Base-by-base conservation (phyloP, 2,797 vertebrate genomes). In the Gouania willdenowi region DNA sequence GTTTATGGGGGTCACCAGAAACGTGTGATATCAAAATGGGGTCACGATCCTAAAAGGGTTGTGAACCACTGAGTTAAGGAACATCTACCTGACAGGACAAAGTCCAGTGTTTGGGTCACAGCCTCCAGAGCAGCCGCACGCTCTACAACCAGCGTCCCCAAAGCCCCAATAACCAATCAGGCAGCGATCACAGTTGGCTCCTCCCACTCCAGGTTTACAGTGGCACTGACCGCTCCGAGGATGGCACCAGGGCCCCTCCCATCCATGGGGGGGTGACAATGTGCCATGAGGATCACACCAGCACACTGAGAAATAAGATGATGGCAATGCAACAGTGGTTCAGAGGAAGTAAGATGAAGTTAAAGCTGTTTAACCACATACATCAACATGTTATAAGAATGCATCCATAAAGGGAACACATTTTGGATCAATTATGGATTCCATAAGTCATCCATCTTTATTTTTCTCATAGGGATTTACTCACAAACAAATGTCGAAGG, bases 131-230 rank as follows among this genome's bases (percentile, higher is more conserved):
- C 93, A 95, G 44, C 71, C 33, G 17, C 92, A 95, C 14, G 87
- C 82, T 10, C 49, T 87, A 28, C 93, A 95, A 33, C 93, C 93
- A 0, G 78, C 74, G 0, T 77, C 79, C 41, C 91, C 90, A 23
- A 94, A 92, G 22, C 88, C 90, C 93, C 93, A 94, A 80, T 89
- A 87, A 21, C 92, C 91, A 39, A 85, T 52, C 19, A 92, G 81
- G 41, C 93, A 95, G 48, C 75, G 72, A 32, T 79, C 84, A 16
- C 93, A 95, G 57, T 39, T 76, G 21, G 75, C 85, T 2, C 92
- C 91, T 0, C 83, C 88, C 7, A 91, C 90, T 1, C 92, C 93
- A 0, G 88, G 54, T 47, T 88, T 93, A 73, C 93, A 95, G 75
- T 70, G 89, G 60, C 93, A 95, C 84, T 92, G 91, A 30, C 93